Evolutionary conservation across 2,888 invertebrate species (phyloP), one percentile per base, ranked within the genome.

Genomic region (Sminthurides aquaticus): DNA sequence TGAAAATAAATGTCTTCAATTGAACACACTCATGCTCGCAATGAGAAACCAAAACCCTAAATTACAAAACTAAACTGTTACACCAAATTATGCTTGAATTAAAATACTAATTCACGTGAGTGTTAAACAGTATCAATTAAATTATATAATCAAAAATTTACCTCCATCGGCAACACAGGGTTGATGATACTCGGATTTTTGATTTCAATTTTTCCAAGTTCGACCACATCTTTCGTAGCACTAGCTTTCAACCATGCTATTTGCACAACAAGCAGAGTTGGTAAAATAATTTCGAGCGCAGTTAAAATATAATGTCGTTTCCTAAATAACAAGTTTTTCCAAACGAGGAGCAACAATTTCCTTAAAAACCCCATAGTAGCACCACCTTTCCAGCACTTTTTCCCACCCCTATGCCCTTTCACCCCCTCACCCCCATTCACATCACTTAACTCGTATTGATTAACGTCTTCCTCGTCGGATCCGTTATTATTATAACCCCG

Each of bases 301-400:
- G 75, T 74, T n/a, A 75, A 71, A 61, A 74, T 64, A 48, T 72
- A 75, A 60, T 75, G 75, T 43, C 75, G 61, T 65, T 61, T 70
- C 49, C 73, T 54, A 26, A 75, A 58, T 2, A 73, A 61, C 34
- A 75, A 66, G 67, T 75, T 75, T 58, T 75, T 75, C 74, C 74
- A 75, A n/a, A 74, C 57, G 49, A 75, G 66, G 11, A 75, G 64
- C 48, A 64, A 67, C 55, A 74, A 55, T 65, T 71, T 69, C 54
- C 69, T 29, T 28, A 65, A 55, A 60, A 67, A 55, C 2, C 64
- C 62, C 24, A 68, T 57, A 26, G 54, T 49, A 1, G 20, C n/a
- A 22, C 29, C 66, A 62, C 60, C 29, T 59, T 28, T 52, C 55
- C 24, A 63, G 65, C 2, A 52, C 60, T 11, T 49, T 48, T 1